Evolutionary conservation across 2,888 invertebrate genomes (phyloP), one percentile per base, ranked within the genome.

Genomic region (Drosophila acutilabella): DNA sequence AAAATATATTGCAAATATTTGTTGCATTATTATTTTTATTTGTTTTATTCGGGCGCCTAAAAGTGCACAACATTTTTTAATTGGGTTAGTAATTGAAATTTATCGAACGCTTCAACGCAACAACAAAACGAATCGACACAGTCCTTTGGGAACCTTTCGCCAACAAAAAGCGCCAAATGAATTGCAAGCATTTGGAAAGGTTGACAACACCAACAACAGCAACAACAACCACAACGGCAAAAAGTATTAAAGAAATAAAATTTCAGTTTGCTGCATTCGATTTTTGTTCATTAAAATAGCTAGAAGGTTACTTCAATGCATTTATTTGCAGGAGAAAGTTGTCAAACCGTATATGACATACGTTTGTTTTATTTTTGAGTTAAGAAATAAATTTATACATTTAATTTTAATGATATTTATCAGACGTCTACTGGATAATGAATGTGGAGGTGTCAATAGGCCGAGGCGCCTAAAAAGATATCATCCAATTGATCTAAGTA

Each of bases 11-110:
- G 80, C 67, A 81, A 76, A 85, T 70, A 80, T 81, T 60, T 56
- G 52, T 66, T 53, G 41, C 51, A 52, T 62, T 51, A 64, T 79
- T 80, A 65, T 66, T 76, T 58, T 58, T 67, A 53, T 72, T 58
- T 65, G 65, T 53, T 67, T 78, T 81, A 74, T 70, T 70, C 80
- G 88, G 69, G 64, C 75, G 65, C 84, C 88, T 88, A 86, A 88
- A 84, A 88, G 88, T 75, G 81, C 67, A 74, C 81, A 86, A 71
- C 84, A 82, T 82, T 87, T 88, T 90, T 90, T 90, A 90, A 90
- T 90, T 90, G 90, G 90, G 90, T 90, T 90, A 90, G 90, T 90
- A 90, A 90, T 90, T 90, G 90, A 90, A 90, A 90, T 90, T 90
- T 90, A 90, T 90, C 88, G 85, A 88, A 81, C 81, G 70, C 64